phyloP scores from a whole-genome alignment of 2,888 invertebrate species.

The Acleris cristana region DNA sequence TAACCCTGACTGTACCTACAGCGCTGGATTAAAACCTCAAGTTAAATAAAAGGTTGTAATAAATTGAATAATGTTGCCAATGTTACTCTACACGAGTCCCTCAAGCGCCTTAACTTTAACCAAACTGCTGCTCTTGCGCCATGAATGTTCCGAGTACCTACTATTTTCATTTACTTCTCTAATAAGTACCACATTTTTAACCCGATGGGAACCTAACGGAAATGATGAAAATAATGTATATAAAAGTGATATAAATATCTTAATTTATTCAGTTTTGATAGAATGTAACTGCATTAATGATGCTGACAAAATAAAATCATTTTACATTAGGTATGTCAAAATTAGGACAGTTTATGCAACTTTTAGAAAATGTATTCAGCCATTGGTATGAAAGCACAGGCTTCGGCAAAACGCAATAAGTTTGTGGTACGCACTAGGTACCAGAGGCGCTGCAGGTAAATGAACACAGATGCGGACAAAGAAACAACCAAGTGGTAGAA shows the following conservation, averaged over 20 bases:
- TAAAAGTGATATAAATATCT: slow-evolving; percentile 66
- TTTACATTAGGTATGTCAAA: slow-evolving; percentile 50
- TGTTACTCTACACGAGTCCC: no score
- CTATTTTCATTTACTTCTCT: no score
- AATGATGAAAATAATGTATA: slow-evolving; percentile 33
- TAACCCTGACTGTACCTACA: no score
- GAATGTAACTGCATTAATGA: slow-evolving; percentile 71
- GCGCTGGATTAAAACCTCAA: no score
- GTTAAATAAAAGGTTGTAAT: no score
- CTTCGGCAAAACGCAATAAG: slow-evolving; percentile 1
- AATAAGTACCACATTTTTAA: not conserved
- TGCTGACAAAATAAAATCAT: slow-evolving; percentile 64
- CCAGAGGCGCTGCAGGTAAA: not conserved
- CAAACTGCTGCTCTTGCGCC: no score
- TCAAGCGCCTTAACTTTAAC: no score
- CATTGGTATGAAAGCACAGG: slow-evolving; percentile 13
- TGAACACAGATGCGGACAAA: not conserved
- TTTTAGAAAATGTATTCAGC: slow-evolving; percentile 38
- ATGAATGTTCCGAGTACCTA: no score
- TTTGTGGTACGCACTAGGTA: not conserved
- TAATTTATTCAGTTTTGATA: slow-evolving; percentile 73
- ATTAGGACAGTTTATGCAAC: slow-evolving; percentile 50
- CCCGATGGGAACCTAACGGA: not conserved
- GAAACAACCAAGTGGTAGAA: not conserved
- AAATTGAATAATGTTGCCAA: no score